A percentile compares a stretch with the other conserved stretches of the same genome.
Evolutionary conservation across 1,140 invertebrate species (phyloP).

Genomic region (Drosophila nasuta): DNA sequence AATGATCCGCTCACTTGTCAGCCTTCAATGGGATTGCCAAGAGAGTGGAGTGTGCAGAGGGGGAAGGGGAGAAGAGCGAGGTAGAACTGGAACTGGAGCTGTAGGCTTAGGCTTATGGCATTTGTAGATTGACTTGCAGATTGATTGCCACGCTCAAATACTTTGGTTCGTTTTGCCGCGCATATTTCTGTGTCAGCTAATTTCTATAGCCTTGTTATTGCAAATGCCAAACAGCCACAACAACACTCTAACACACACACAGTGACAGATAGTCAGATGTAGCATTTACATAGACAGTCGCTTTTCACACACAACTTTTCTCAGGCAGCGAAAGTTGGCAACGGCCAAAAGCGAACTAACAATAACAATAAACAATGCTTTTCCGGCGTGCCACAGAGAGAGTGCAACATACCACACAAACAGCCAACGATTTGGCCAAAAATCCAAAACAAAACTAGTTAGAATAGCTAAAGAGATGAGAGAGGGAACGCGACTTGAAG

Average conservation of each 20-base stretch:
- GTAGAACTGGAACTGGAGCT: conserved; percentile 4
- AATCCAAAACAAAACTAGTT: conserved; percentile 1
- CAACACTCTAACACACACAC: conserved; percentile 4
- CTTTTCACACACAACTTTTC: conserved; percentile 59
- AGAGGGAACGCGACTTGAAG: neutral
- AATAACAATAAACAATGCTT: conserved; percentile 55
- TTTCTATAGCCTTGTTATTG: conserved; percentile 57
- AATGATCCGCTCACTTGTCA: conserved; percentile 47
- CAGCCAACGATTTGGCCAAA: conserved; percentile 46
- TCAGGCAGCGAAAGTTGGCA: conserved; percentile 57
- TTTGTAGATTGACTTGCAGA: conserved; percentile 25
- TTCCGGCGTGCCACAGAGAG: conserved; percentile 49
- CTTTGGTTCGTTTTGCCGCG: neutral
- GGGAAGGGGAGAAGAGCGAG: neutral
- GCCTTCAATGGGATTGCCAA: conserved; percentile 21
- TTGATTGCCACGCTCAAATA: conserved; percentile 48
- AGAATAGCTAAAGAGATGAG: neutral
- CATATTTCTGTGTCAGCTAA: conserved; percentile 46
- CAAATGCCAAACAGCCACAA: conserved; percentile 40
- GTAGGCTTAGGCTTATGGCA: conserved; percentile 27
- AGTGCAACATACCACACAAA: conserved; percentile 48
- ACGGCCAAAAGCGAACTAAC: conserved; percentile 16
- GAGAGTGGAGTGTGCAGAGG: neutral
- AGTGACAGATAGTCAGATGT: conserved; percentile 1
- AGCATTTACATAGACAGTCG: conserved; percentile 43